Evolutionary conservation across 2,113 vertebrate genomes (phyloP).

Genomic region (Alligator sinensis): DNA sequence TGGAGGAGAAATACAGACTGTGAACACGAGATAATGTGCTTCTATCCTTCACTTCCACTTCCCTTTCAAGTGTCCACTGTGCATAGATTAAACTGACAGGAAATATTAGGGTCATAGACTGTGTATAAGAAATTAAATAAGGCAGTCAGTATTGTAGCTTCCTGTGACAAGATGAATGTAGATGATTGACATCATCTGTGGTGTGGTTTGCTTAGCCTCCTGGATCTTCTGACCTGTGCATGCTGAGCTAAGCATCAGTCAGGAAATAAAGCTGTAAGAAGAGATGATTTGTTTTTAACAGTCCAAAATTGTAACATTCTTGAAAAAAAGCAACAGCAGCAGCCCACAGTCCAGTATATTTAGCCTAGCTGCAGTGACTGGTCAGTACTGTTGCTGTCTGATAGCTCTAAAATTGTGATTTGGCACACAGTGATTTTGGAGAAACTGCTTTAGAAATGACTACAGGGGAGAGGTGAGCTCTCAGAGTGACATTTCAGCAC

Average conservation of each 20-base stretch:
- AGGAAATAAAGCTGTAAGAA: slow-evolving; percentile 21
- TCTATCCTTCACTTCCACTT: slow-evolving; percentile 10
- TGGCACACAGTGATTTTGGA: neutral
- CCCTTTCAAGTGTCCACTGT: neutral
- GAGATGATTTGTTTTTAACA: neutral
- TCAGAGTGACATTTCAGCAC: neutral
- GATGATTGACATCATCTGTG: neutral
- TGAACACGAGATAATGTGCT: neutral
- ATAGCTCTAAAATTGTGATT: neutral
- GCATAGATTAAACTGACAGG: neutral
- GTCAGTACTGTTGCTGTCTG: neutral
- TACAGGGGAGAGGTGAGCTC: neutral
- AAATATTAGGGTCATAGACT: neutral
- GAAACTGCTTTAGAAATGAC: accelerated
- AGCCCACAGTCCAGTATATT: neutral
- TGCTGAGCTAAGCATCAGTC: neutral
- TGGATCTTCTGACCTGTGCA: neutral
- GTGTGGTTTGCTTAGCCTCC: neutral
- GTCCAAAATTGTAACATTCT: neutral
- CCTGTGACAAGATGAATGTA: neutral
- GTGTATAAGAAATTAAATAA: neutral
- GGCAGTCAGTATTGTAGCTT: neutral
- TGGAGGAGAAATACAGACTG: neutral
- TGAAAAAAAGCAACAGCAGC: neutral
- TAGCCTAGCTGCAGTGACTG: neutral